Base-by-base conservation (phyloP, 2,888 invertebrate species). In the Hirtodrosophila histrioides region DNA sequence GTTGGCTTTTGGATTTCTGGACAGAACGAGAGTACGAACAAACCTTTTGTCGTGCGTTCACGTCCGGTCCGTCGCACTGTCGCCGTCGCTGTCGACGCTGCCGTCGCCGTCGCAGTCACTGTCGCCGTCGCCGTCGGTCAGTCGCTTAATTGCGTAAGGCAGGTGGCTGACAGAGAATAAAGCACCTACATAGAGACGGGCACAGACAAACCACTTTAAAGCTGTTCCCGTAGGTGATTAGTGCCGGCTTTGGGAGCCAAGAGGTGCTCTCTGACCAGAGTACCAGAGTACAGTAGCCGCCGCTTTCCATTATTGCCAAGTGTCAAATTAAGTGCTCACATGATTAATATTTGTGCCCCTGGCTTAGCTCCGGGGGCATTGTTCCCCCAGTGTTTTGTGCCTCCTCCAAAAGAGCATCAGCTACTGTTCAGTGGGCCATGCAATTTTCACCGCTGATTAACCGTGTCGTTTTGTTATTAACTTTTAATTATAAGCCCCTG, bases 141-240 rank as follows among this genome's bases (percentile, higher is more conserved):
- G 75, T 58, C 71, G 77, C 86, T 85, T 85, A 85, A 87, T 85
- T 85, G 87, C 85, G 85, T 85, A 85, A 85, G 87, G 85, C 85
- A 85, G 85, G 85, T 85, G 85, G 87, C 85, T 85, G 80, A 51
- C 73, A 67, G 66, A 75, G 83, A 80, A 82, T 86, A 78, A 78
- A 74, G 82, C 75, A 86, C 79, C 70, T 74, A 72, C 50, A 71
- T 45, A 53, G 24, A 40, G 31, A 10, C n/a, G 54, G 50, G 60
- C 56, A 69, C 57, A 73, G 82, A 78, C 69, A 77, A 75, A 75
- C 83, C 86, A 86, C 80, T 86, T 81, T 86, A 75, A 86, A 86
- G 87, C 82, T 73, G 78, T 80, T 80, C 80, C 80, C 83, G 64
- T 78, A 69, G 78, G 80, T 82, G 86, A 83, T 86, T 82, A 79